These are phyloP conservation scores for Xiphophorus hellerii DNA, from an alignment of 2,113 vertebrate species.

Conservation along the genomic window DNA sequence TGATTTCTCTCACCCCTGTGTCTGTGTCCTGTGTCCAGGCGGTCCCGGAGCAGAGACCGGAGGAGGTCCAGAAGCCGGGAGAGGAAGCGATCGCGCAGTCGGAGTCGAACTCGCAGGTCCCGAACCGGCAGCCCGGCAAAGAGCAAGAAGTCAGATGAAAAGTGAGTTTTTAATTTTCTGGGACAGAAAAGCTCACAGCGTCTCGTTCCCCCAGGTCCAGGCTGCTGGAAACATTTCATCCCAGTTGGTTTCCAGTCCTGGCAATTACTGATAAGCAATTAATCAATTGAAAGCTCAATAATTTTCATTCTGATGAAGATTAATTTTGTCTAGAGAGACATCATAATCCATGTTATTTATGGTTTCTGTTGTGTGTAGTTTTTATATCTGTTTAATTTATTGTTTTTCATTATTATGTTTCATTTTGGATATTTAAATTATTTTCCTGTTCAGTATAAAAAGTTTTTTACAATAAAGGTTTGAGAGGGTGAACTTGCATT, in stretches of 20 bases:
- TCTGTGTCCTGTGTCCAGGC: conserved; percentile 68
- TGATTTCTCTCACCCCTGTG: background rate
- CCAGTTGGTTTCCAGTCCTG: background rate
- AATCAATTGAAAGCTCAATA: too few species aligned
- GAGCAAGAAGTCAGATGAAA: conserved; percentile 88
- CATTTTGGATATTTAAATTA: too few species aligned
- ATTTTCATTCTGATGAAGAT: too few species aligned
- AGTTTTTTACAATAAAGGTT: too few species aligned
- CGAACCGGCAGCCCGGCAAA: conserved; percentile 88
- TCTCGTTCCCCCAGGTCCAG: background rate
- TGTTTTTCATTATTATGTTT: too few species aligned
- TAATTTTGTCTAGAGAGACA: too few species aligned
- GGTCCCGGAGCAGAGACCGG: conserved; percentile 87
- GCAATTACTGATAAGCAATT: too few species aligned
- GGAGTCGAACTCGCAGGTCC: conserved; percentile 86
- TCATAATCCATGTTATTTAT: too few species aligned
- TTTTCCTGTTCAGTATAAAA: too few species aligned
- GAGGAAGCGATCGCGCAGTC: conserved; percentile 87
- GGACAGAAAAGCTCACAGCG: background rate
- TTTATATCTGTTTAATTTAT: too few species aligned
- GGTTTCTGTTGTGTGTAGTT: too few species aligned
- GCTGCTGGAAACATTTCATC: background rate
- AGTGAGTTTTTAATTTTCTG: conserved; percentile 70
- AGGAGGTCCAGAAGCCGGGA: conserved; percentile 91
- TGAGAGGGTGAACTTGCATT: too few species aligned